These are phyloP conservation scores for Callyntrura guangdongensis DNA, from an alignment of 2,888 invertebrate species.

Conservation along the genomic window DNA sequence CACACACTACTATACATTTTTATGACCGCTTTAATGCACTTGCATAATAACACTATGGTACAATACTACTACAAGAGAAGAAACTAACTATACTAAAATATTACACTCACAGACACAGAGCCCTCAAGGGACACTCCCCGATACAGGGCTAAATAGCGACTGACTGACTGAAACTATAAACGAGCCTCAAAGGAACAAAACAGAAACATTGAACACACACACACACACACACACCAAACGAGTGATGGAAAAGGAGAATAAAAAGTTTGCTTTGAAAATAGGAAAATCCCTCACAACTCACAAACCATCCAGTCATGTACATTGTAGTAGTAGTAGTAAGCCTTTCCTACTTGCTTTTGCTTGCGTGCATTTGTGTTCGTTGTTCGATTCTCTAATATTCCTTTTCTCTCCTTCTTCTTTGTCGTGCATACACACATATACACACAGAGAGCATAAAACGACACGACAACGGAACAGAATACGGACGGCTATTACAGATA, in stretches of 20 bases:
- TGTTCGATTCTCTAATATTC: constrained; percentile 41
- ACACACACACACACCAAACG: neutral
- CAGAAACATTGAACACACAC: constrained; percentile 45
- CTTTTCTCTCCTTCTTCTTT: neutral
- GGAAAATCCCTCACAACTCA: constrained; percentile 47
- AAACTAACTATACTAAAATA: constrained; percentile 5
- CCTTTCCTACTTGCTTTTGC: constrained; percentile 3
- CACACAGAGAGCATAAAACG: neutral
- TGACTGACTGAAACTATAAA: constrained; percentile 73
- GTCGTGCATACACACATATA: neutral
- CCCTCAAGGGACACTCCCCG: constrained; percentile 75
- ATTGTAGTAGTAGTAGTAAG: neutral
- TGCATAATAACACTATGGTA: constrained; percentile 42
- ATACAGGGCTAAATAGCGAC: constrained; percentile 72
- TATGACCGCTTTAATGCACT: constrained; percentile 28
- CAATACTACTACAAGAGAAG: neutral
- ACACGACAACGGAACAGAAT: neutral
- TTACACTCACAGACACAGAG: constrained; percentile 52
- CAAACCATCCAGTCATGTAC: constrained; percentile 34
- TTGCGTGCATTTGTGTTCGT: neutral
- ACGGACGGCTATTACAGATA: neutral
- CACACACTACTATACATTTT: neutral
- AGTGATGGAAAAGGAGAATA: constrained; percentile 42
- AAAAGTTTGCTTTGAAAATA: constrained; percentile 47
- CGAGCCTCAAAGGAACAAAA: constrained; percentile 65